Conservation (phyloP, 2,113 vertebrate species). For the Podocnemis expansa region DNA sequence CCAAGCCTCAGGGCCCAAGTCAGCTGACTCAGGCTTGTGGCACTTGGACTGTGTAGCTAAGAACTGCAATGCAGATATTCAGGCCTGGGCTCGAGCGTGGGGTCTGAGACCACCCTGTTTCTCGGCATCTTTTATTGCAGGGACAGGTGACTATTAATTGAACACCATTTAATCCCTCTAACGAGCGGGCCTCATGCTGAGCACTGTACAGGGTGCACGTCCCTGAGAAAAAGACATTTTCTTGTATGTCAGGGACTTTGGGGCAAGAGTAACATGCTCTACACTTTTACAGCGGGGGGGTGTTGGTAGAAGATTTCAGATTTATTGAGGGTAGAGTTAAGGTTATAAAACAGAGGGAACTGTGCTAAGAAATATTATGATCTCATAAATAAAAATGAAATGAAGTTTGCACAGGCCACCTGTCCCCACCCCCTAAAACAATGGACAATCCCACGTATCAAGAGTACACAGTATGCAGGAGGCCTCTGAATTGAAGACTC, state of each 20-base stretch:
- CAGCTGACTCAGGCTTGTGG: background rate
- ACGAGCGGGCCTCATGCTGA: background rate
- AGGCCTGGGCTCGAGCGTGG: background rate
- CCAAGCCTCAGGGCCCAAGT: too few relatives aligned
- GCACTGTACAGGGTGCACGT: background rate
- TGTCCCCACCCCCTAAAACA: background rate
- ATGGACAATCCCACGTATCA: conserved; percentile 11
- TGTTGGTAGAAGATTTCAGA: background rate
- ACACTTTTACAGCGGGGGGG: background rate
- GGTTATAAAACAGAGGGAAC: background rate
- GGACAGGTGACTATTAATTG: background rate
- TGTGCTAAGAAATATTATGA: background rate
- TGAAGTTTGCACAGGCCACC: background rate
- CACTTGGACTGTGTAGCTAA: background rate
- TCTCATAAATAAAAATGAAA: conserved; percentile 40
- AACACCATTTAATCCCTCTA: background rate
- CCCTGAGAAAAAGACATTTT: conserved; percentile 17
- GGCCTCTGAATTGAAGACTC: background rate
- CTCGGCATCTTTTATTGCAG: background rate
- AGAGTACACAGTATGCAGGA: background rate
- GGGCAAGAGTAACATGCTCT: background rate
- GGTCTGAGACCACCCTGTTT: too few relatives aligned
- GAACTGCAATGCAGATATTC: background rate
- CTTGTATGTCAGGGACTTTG: background rate
- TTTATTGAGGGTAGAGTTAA: background rate